Conservation (phyloP, 2,113 vertebrate species). For the Pipra filicauda region DNA sequence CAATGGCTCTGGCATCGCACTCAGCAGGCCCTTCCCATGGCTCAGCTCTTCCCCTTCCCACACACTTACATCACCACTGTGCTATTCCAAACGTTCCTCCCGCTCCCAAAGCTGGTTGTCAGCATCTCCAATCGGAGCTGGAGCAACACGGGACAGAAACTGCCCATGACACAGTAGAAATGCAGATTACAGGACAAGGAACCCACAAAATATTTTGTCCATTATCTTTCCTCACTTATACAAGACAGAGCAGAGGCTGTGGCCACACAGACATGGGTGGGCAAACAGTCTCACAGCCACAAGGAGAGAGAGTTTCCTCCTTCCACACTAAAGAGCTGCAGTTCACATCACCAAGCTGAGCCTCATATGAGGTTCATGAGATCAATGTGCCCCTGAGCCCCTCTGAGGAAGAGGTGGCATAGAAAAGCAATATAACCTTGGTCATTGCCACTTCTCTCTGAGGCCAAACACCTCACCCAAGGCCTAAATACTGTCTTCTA, state of each 20-base stretch:
- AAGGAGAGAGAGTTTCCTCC: background rate
- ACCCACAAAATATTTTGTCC: background rate
- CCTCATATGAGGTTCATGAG: background rate
- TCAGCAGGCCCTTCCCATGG: background rate
- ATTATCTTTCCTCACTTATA: background rate
- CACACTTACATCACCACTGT: rapidly evolving
- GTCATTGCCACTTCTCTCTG: background rate
- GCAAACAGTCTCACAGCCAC: background rate
- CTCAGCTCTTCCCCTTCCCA: background rate
- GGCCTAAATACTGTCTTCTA: background rate
- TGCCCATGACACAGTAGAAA: background rate
- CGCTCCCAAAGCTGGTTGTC: background rate
- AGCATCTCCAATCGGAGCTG: background rate
- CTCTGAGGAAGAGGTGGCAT: background rate
- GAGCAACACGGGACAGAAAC: background rate
- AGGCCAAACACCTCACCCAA: background rate
- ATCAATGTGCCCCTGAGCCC: background rate
- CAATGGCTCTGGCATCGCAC: rapidly evolving
- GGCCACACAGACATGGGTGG: background rate
- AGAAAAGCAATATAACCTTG: background rate
- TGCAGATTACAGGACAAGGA: background rate
- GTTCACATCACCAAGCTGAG: background rate
- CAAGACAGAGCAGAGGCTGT: background rate
- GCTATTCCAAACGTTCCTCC: background rate
- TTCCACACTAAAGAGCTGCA: background rate